Percentiles rank a stretch among this genome's conserved stretches.
phyloP scores from a whole-genome alignment of 1,140 invertebrate species.

The Reticulitermes speratus region DNA sequence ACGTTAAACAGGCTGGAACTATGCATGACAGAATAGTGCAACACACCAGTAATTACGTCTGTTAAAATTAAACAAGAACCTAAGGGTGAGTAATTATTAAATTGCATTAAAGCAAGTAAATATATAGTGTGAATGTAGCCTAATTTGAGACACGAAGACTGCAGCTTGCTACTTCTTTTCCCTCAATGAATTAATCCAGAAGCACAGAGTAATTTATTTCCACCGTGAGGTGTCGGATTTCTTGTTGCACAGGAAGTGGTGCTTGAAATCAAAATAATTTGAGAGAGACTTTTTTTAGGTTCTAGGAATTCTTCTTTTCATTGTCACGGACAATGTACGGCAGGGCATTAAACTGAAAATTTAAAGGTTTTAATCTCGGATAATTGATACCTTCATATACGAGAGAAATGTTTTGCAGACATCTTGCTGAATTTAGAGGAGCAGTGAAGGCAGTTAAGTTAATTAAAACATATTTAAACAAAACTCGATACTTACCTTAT shows the following conservation, averaged over 20 bases:
- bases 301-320: background rate
- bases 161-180: background rate
- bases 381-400: no score
- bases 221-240: background rate
- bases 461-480: no score
- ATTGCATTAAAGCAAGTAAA: background rate
- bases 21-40: background rate
- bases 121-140: background rate
- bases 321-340: background rate
- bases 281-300: background rate
- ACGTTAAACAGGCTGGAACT: no score
- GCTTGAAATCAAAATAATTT: background rate
- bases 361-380: no score
- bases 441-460: no score
- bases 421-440: no score
- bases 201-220: background rate
- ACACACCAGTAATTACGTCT: background rate
- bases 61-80: background rate
- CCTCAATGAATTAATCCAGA: background rate
- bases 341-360: no score
- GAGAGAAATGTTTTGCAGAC: no score
- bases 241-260: background rate
- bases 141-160: background rate
- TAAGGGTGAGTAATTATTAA: background rate
- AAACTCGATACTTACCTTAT: no score